phyloP scores from a whole-genome alignment of 2,888 invertebrate species.

The Acrocyrtus sp. region DNA sequence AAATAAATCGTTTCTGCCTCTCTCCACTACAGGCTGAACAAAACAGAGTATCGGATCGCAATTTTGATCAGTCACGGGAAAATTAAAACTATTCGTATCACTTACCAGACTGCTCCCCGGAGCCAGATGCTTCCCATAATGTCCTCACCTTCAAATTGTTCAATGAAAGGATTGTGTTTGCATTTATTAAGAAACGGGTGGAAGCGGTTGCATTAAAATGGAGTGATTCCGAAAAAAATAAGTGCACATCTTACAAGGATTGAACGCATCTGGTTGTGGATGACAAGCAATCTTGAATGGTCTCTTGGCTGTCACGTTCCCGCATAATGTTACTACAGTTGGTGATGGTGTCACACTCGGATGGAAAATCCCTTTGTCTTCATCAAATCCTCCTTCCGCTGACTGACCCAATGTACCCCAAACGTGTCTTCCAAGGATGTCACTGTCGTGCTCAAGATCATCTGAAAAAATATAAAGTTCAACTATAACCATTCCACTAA shows the following conservation, averaged over 20 bases:
- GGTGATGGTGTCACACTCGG: slow-evolving; percentile 52
- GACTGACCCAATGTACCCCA: slow-evolving; percentile 33
- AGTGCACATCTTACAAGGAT: slow-evolving; percentile 73
- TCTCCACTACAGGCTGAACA: too few species aligned
- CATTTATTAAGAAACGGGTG: too few species aligned
- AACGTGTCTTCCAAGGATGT: slow-evolving; percentile 23
- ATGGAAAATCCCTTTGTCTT: slow-evolving; percentile 39
- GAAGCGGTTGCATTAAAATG: not conserved
- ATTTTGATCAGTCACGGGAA: not conserved
- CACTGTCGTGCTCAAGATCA: slow-evolving; percentile 37
- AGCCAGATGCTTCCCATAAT: slow-evolving; percentile 86
- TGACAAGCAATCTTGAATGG: slow-evolving; percentile 70
- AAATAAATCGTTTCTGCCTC: too few species aligned
- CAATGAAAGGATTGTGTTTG: too few species aligned
- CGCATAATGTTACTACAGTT: slow-evolving; percentile 48
- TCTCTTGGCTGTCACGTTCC: slow-evolving; percentile 50
- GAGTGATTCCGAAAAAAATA: not conserved
- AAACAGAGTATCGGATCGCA: not conserved
- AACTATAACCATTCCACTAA: not conserved
- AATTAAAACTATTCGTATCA: not conserved
- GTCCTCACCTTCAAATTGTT: slow-evolving; percentile 73
- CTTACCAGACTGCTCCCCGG: slow-evolving; percentile 81
- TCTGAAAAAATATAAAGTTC: slow-evolving; percentile 14
- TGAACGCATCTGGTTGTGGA: slow-evolving; percentile 82
- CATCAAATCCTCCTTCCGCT: slow-evolving; percentile 19